Evolutionary conservation across 1,140 invertebrate species (phyloP), one percentile per base, ranked within the genome.

Genomic region (Cecropterus lyciades): DNA sequence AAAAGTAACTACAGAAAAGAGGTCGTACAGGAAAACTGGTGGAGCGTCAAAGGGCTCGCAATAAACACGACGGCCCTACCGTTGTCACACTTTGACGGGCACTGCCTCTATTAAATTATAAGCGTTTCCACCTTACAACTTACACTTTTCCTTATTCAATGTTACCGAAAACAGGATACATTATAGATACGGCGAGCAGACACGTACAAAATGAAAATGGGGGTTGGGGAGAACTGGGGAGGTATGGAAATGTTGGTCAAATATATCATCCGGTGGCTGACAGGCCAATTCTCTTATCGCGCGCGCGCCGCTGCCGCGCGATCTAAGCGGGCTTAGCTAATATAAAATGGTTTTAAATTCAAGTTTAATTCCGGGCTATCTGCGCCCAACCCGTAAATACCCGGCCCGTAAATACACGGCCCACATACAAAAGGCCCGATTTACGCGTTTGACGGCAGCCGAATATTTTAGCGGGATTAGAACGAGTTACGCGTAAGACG

Each of bases 221-320:
- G 87, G 84, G 83, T 75, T 74, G 75, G 82, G 55, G 73, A 80
- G 76, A 73, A 4, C 27, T 79, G 83, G 86, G 87, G 88, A 84
- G 93, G 93, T 95, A 95, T 95, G 95, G 95, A 96, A 96, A 96
- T 96, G 95, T 95, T 95, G 95, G 95, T 95, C 95, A 96, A 96
- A 96, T 96, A 96, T 96, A 96, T 96, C 95, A 96, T 96, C 95
- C 95, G 91, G 94, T 73, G 94, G 94, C 94, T 96, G 95, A 96
- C 95, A 96, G 95, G 95, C 95, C 95, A 96, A 96, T 96, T 96
- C 95, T 95, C 95, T 96, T 96, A 96, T 96, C 95, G 95, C 93
- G 67, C 79, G 82, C 83, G 86, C 84, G 85, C 83, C 77, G 77
- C 82, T 66, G 72, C 80, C 70, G 77, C 73, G 75, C 86, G 89